Conservation (phyloP, 2,797 vertebrate genomes). For the Sphenopsis melanotis region DNA sequence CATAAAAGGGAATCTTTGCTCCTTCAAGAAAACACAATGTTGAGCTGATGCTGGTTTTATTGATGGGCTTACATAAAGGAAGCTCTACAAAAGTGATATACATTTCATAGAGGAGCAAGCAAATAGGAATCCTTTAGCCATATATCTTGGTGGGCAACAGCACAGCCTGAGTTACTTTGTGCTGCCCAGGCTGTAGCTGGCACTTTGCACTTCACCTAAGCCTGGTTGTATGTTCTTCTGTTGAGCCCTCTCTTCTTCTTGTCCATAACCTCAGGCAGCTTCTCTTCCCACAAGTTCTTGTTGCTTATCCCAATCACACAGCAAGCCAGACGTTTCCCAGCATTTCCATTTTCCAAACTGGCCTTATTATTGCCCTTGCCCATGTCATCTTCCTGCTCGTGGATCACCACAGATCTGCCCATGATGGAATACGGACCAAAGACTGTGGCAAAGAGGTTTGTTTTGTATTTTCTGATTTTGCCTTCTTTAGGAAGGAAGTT, state of each 20-base stretch:
- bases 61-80: slow-evolving; percentile 16
- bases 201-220: background rate
- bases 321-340: slow-evolving; percentile 88
- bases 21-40: background rate
- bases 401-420: slow-evolving; percentile 88
- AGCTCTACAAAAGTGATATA: background rate
- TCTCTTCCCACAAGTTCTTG: slow-evolving; percentile 75
- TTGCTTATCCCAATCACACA: slow-evolving; percentile 83
- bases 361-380: slow-evolving; percentile 84
- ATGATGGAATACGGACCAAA: slow-evolving; percentile 77
- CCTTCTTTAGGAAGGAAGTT: slow-evolving; percentile 84
- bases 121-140: background rate
- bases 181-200: background rate
- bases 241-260: slow-evolving; percentile 62
- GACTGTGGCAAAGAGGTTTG: slow-evolving; percentile 74
- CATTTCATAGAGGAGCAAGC: background rate
- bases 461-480: slow-evolving; percentile 68
- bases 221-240: background rate
- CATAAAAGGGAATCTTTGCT: background rate
- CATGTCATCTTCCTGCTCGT: slow-evolving; percentile 86
- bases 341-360: slow-evolving; percentile 89
- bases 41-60: slow-evolving; percentile 65
- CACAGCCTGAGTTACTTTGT: background rate
- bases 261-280: background rate
- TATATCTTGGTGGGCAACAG: background rate